These are phyloP conservation scores for Gambusia holbrooki DNA, from an alignment of 2,113 vertebrate genomes.

Conservation along the genomic window DNA sequence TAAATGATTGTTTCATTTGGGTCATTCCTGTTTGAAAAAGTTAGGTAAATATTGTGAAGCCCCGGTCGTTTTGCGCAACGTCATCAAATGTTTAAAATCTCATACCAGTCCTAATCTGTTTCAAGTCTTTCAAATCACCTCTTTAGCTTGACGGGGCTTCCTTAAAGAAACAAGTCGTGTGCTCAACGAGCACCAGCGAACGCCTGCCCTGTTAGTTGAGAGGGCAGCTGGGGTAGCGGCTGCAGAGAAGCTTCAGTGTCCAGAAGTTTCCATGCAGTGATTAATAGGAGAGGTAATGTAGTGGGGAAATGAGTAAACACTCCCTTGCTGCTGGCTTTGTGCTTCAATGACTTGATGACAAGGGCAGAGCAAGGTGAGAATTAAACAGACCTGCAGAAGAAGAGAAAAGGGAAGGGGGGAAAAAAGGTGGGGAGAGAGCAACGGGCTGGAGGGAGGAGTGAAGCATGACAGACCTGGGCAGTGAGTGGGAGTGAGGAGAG, in stretches of 20 bases:
- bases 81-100: not conserved
- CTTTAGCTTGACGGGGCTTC: conserved; percentile 17
- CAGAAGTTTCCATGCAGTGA: conserved; percentile 98
- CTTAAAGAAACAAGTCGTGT: conserved; percentile 23
- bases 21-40: not conserved
- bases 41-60: not conserved
- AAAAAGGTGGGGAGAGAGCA: conserved; percentile 20
- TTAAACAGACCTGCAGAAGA: conserved; percentile 92
- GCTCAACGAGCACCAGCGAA: not conserved
- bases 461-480: conserved; percentile 81
- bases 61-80: conserved; percentile 13
- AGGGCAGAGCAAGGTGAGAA: conserved; percentile 99
- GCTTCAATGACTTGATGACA: conserved; percentile 99
- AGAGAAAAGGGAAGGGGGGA: conserved; percentile 58
- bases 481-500: conserved; percentile 71
- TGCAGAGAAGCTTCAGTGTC: conserved; percentile 96
- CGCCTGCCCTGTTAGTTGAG: conserved; percentile 54
- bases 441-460: conserved; percentile 76
- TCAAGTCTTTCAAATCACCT: conserved; percentile 19
- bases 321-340: conserved; percentile 99
- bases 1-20: too few relatives aligned
- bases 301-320: conserved; percentile 99
- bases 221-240: conserved; percentile 75
- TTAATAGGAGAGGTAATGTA: conserved; percentile 99
- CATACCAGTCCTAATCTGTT: too few relatives aligned